Base-by-base conservation (phyloP, 2,888 invertebrate species). In the Brenthis daphne region DNA sequence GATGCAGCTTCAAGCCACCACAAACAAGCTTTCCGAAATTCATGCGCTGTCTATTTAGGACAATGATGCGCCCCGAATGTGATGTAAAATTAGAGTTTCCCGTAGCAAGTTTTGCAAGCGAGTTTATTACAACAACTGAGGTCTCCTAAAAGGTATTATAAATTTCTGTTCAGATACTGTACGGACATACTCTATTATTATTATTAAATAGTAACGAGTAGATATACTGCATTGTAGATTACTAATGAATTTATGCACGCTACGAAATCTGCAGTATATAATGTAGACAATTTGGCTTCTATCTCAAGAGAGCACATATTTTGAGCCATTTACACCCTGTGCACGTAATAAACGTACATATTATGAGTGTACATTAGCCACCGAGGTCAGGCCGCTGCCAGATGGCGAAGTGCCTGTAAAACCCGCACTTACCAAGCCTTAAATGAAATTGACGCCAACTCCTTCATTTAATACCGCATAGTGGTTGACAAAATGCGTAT, bases 351-450 rank as follows among this genome's bases (percentile, higher is more conserved):
- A 67, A 66, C 72, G 70, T 74, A 67, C 68, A 58, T 68, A 70
- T 72, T 63, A 71, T 71, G 70, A 64, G 72, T 68, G 65, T 73
- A 72, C 71, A 73, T 74, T 74, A 73, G 71, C 70, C 65, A 70
- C 65, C 58, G 70, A 72, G 71, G 72, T 70, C 67, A 72, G 67
- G 54, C 65, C 61, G 37, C 55, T 64, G 70, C 74, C 70, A 74
- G 71, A 75, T 74, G 70, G 74, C 69, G 61, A 61, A 57, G 63
- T 60, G 70, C 65, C 70, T 73, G 71, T 73, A 71, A 75, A 74
- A 74, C 69, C 70, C 70, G 67, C 69, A 69, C 69, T 71, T 69
- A 69, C 67, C 64, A 57, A 69, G 63, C 69, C 55, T 73, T 68
- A 69, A 73, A 70, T 70, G 69, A 71, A 71, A 71, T 69, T 73